Evolutionary conservation across 2,797 vertebrate genomes (phyloP).

Genomic region (Diceros bicornis): DNA sequence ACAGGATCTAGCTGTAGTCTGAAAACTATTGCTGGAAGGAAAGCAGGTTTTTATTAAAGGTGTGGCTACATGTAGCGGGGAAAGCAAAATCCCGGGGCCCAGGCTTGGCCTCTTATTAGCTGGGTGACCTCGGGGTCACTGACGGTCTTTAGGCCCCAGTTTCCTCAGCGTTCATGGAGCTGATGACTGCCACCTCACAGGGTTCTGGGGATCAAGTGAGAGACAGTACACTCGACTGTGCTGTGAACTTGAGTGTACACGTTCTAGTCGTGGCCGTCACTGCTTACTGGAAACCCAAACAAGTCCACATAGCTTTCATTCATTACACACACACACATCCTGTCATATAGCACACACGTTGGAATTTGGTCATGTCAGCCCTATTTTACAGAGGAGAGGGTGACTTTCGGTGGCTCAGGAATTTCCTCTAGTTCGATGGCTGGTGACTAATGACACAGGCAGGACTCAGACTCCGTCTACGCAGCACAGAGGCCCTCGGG

Average conservation of each 20-base stretch:
- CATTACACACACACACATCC: fast-evolving
- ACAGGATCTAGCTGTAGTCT: neutral
- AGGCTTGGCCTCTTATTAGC: neutral
- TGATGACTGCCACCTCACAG: neutral
- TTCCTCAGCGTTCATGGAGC: neutral
- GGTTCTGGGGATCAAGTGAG: neutral
- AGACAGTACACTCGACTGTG: fast-evolving
- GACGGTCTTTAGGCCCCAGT: neutral
- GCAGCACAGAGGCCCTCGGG: neutral
- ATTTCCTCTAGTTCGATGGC: neutral
- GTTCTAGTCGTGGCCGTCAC: neutral
- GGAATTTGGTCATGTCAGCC: neutral
- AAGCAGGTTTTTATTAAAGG: neutral
- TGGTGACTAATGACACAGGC: neutral
- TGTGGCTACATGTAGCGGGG: neutral
- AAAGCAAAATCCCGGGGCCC: neutral
- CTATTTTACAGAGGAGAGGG: neutral
- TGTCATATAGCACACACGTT: fast-evolving
- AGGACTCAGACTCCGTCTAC: neutral
- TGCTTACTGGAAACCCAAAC: neutral
- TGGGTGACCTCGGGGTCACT: too few relatives aligned
- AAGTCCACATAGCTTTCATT: neutral
- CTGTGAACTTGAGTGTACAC: fast-evolving
- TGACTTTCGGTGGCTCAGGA: neutral
- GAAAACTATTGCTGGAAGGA: neutral